Percentiles rank a stretch among this genome's conserved stretches.
Evolutionary conservation across 2,113 vertebrate genomes (phyloP).

Genomic region (Chionomys nivalis): DNA sequence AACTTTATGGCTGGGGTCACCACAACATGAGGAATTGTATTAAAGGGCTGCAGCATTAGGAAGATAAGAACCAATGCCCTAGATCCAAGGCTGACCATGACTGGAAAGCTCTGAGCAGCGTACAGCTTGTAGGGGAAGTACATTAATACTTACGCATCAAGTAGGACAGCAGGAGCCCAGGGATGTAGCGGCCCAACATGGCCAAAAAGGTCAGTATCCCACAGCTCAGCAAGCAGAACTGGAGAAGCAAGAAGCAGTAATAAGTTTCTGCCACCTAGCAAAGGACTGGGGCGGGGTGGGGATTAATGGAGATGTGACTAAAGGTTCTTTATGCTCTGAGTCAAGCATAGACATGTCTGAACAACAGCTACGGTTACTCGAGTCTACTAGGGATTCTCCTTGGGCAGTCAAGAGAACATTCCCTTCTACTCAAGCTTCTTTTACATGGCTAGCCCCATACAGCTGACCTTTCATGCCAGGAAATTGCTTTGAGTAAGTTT

Average conservation of each 20-base stretch:
- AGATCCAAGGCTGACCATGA: background rate
- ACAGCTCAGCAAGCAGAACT: constrained; percentile 96
- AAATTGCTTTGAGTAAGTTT: constrained; percentile 55
- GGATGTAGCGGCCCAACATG: constrained; percentile 91
- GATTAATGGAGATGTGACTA: background rate
- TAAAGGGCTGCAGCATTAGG: background rate
- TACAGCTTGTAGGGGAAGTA: background rate
- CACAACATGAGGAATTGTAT: background rate
- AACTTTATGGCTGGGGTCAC: background rate
- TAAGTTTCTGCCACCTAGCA: constrained; percentile 55
- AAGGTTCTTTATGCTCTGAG: constrained; percentile 21
- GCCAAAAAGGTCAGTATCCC: constrained; percentile 92
- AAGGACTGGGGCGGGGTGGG: background rate
- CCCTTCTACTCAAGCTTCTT: constrained; percentile 47
- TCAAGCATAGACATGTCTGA: background rate
- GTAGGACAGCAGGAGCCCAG: constrained; percentile 95
- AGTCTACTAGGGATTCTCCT: background rate
- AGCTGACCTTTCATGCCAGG: constrained; percentile 34
- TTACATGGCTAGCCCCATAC: background rate
- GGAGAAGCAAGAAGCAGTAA: constrained; percentile 62
- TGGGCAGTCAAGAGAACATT: background rate
- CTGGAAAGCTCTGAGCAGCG: background rate
- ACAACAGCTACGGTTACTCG: background rate
- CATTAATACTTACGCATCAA: constrained; percentile 90
- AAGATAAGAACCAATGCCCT: too few species aligned